Evolutionary conservation across 1,140 invertebrate genomes (phyloP).

Genomic region (Gryllus bimaculatus): DNA sequence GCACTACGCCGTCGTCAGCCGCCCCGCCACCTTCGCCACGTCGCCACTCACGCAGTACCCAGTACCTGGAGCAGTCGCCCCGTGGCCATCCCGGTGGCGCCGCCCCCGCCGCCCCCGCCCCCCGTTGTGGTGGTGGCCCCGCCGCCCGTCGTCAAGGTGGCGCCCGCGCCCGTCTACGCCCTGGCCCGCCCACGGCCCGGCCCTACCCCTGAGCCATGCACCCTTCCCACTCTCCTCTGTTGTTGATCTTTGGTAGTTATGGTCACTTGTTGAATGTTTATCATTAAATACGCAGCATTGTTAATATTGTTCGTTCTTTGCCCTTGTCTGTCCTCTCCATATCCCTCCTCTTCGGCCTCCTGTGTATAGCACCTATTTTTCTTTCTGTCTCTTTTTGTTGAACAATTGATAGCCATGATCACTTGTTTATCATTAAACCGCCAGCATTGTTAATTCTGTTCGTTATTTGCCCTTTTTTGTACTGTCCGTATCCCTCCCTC

Average conservation of each 20-base stretch:
- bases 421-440: not conserved
- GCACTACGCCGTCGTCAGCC: conserved; percentile 24
- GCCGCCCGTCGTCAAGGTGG: conserved; percentile 8
- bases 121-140: not conserved
- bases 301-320: not conserved
- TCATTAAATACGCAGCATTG: not conserved
- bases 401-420: not conserved
- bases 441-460: not conserved
- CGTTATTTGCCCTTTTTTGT: not conserved
- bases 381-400: not conserved
- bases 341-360: too few species aligned
- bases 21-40: conserved; percentile 30
- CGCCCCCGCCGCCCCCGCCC: conserved; percentile 24
- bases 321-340: not conserved
- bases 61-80: conserved; percentile 21
- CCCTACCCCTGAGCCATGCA: not conserved
- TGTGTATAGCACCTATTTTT: too few species aligned
- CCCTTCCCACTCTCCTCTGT: not conserved
- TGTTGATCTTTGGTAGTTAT: not conserved
- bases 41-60: conserved; percentile 27
- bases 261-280: not conserved
- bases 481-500: too few species aligned
- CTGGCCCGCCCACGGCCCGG: not conserved
- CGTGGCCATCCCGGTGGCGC: conserved; percentile 34
- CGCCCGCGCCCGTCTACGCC: not conserved